A percentile compares a stretch with the other conserved stretches of the same genome.
These are phyloP conservation scores for Phrynocephalus guinanensis DNA, from an alignment of 2,797 vertebrate genomes.

Conservation along the genomic window DNA sequence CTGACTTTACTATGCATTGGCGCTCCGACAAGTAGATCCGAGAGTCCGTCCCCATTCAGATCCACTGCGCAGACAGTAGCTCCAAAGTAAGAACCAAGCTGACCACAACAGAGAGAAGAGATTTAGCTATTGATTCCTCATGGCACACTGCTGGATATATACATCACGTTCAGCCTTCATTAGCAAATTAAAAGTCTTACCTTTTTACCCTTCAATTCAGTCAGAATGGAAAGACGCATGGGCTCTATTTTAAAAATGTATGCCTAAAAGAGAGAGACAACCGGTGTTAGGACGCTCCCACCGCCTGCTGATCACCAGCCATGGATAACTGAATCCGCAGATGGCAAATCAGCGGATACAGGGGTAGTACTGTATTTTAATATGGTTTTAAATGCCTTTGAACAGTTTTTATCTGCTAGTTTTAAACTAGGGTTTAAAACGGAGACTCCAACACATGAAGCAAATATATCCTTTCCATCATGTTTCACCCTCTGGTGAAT, in stretches of 20 bases:
- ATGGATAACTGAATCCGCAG: no score
- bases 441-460: no score
- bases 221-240: slow-evolving; percentile 79
- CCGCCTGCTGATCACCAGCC: no score
- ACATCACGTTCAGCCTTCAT: background rate
- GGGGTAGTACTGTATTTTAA: no score
- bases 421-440: no score
- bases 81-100: slow-evolving; percentile 97
- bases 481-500: background rate
- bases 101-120: background rate
- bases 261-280: slow-evolving; percentile 78
- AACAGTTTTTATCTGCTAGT: no score
- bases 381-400: no score
- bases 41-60: slow-evolving; percentile 92
- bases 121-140: slow-evolving; percentile 12
- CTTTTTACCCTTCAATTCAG: slow-evolving; percentile 87
- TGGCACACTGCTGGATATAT: background rate
- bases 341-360: no score
- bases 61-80: slow-evolving; percentile 90
- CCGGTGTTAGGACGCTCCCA: slow-evolving; percentile 1
- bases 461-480: no score
- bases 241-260: slow-evolving; percentile 85
- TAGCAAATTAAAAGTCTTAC: slow-evolving; percentile 72
- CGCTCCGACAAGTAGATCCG: slow-evolving; percentile 94
- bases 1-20: slow-evolving; percentile 89